Evolutionary conservation across 2,888 invertebrate species (phyloP).

Genomic region (Erynnis tages): DNA sequence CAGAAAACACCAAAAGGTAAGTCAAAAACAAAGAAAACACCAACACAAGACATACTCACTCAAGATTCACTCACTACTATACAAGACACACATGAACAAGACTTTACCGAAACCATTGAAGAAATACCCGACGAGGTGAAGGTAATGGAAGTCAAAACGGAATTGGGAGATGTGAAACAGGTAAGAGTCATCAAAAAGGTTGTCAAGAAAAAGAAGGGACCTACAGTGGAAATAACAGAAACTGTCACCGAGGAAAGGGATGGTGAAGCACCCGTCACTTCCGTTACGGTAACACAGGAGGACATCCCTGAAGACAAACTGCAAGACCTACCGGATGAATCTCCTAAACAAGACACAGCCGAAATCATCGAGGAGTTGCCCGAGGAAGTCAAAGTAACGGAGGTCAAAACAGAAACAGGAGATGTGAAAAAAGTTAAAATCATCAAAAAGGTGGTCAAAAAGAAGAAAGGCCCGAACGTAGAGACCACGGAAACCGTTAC

Average conservation of each 20-base stretch:
- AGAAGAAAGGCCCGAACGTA: constrained; percentile 36
- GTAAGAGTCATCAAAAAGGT: constrained; percentile 34
- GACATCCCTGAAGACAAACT: constrained; percentile 16
- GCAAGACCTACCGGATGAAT: no score
- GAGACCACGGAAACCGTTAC: constrained; percentile 39
- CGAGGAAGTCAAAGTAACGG: neutral
- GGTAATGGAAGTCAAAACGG: constrained; percentile 31
- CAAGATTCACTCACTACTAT: constrained; percentile 12
- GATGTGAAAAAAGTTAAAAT: constrained; percentile 40
- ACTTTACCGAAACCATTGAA: constrained; percentile 34
- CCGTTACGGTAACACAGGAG: constrained; percentile 34
- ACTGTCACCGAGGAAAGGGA: constrained; percentile 36
- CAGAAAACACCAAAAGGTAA: no score
- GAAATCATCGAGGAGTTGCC: constrained; percentile 29
- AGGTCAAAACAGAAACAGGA: constrained; percentile 37
- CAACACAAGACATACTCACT: no score
- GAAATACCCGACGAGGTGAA: constrained; percentile 22
- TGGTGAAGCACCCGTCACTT: constrained; percentile 40
- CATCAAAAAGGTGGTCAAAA: constrained; percentile 14
- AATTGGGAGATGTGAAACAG: constrained; percentile 36
- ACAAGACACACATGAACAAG: constrained; percentile 43
- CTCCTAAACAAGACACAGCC: constrained; percentile 41
- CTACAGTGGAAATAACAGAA: constrained; percentile 35
- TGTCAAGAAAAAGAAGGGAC: constrained; percentile 37
- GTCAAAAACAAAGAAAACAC: no score